A percentile compares a stretch with the other conserved stretches of the same genome.
Evolutionary conservation across 2,797 vertebrate genomes (phyloP).

Genomic region (Cirrhinus mrigala): DNA sequence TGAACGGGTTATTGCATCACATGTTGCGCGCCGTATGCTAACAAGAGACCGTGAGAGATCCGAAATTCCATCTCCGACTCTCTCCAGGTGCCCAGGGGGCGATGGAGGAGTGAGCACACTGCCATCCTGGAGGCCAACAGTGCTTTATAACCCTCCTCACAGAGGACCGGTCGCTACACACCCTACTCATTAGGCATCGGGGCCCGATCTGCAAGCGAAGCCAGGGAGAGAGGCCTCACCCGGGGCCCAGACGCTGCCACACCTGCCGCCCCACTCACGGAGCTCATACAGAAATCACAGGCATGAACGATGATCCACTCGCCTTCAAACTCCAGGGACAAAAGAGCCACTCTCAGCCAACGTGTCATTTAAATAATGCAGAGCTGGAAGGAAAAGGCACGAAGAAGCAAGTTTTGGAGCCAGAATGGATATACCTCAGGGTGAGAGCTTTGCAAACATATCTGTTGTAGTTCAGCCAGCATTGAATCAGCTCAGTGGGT

Average conservation of each 20-base stretch:
- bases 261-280: conserved; percentile 68
- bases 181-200: conserved; percentile 79
- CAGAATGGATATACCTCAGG: conserved; percentile 32
- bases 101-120: conserved; percentile 77
- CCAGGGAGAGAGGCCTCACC: conserved; percentile 75
- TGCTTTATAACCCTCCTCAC: conserved; percentile 82
- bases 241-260: conserved; percentile 55
- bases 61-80: conserved; percentile 14
- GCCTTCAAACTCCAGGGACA: conserved; percentile 75
- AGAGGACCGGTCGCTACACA: conserved; percentile 73
- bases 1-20: conserved; percentile 41
- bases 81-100: conserved; percentile 71
- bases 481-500: conserved; percentile 19
- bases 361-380: conserved; percentile 80
- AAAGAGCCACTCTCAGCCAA: conserved; percentile 63
- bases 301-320: conserved; percentile 78
- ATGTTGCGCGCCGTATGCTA: conserved; percentile 43
- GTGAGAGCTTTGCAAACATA: conserved; percentile 30
- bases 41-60: conserved; percentile 40
- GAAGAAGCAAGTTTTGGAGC: conserved; percentile 37
- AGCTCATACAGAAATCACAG: conserved; percentile 60
- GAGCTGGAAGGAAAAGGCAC: conserved; percentile 54
- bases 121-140: conserved; percentile 79
- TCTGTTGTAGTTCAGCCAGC: conserved; percentile 25
- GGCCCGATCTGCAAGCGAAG: conserved; percentile 66